Conservation (phyloP, 2,888 invertebrate species). For the Nymphalis urticae region DNA sequence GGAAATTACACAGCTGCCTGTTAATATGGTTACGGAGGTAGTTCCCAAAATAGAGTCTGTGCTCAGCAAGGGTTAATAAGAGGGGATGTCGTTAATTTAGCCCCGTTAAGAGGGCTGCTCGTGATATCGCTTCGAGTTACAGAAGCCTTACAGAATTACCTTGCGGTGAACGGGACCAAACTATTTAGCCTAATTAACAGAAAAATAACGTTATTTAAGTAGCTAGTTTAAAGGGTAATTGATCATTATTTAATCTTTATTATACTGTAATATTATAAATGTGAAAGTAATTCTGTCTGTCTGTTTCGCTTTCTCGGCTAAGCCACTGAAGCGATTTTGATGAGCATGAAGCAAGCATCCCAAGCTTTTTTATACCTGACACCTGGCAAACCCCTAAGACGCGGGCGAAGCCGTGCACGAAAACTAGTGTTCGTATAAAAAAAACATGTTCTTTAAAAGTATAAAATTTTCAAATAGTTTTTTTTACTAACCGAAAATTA, state of each 20-base stretch:
- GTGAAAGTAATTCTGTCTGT: not conserved
- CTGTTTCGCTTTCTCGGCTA: too few relatives aligned
- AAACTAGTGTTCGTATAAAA: too few relatives aligned
- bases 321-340: too few relatives aligned
- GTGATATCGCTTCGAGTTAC: slow-evolving; percentile 62
- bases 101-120: slow-evolving; percentile 53
- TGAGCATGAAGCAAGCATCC: too few relatives aligned
- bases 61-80: slow-evolving; percentile 69
- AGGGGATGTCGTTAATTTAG: slow-evolving; percentile 68
- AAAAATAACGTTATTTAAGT: slow-evolving; percentile 45
- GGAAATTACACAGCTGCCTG: slow-evolving; percentile 41
- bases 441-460: too few relatives aligned
- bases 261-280: not conserved
- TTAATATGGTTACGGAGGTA: slow-evolving; percentile 55
- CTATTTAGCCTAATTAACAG: slow-evolving; percentile 73
- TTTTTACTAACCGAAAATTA: too few relatives aligned
- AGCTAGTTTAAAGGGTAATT: not conserved
- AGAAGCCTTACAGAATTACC: slow-evolving; percentile 59
- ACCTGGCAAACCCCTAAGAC: too few relatives aligned
- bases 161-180: slow-evolving; percentile 61
- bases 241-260: not conserved
- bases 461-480: too few relatives aligned
- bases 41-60: slow-evolving; percentile 60
- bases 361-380: too few relatives aligned
- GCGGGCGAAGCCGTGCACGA: too few relatives aligned